Conservation (phyloP, 2,113 vertebrate genomes). For the Prunella himalayana region DNA sequence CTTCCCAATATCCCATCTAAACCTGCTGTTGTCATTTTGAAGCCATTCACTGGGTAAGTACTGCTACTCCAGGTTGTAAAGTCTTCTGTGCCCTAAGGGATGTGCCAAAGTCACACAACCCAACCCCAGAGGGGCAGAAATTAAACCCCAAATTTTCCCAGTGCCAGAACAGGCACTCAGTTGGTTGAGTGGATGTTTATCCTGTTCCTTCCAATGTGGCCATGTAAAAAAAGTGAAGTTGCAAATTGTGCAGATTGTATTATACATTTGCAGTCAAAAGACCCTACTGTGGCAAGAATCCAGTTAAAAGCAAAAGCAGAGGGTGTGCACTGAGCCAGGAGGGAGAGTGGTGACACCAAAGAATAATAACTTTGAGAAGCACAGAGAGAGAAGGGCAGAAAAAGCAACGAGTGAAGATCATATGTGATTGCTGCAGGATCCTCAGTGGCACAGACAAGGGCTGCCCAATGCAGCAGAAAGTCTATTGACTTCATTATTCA, state of each 20-base stretch:
- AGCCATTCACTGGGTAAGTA: not conserved
- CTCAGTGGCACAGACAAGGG: not conserved
- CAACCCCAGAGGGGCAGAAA: not conserved
- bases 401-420: not conserved
- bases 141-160: not conserved
- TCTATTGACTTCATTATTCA: not conserved
- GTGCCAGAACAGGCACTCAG: not conserved
- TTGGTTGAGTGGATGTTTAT: not conserved
- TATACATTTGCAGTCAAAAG: not conserved
- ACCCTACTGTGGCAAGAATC: not conserved
- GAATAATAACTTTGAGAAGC: not conserved
- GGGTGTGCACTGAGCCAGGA: not conserved
- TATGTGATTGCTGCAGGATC: not conserved
- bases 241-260: not conserved
- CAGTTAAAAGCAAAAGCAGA: not conserved
- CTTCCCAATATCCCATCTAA: fast-evolving
- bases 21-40: not conserved
- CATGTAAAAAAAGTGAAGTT: not conserved
- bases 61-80: not conserved
- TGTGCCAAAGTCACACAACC: not conserved
- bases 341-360: not conserved
- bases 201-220: not conserved
- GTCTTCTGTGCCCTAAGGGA: not conserved
- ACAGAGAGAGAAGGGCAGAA: not conserved
- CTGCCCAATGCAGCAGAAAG: not conserved